phyloP scores from a whole-genome alignment of 2,797 vertebrate species.

The Falco biarmicus region DNA sequence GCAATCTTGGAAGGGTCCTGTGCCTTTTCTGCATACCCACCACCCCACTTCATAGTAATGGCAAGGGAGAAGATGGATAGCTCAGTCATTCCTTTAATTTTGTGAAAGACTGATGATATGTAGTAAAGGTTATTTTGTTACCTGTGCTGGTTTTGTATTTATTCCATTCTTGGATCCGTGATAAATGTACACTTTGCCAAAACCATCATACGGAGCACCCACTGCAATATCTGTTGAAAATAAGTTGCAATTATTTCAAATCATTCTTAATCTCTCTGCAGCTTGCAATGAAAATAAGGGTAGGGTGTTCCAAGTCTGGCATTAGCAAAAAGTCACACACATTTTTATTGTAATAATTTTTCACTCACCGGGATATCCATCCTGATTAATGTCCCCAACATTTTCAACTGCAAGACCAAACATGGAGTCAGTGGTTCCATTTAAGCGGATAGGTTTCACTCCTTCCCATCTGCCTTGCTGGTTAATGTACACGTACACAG shows the following conservation, averaged over 20 bases:
- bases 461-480: constrained; percentile 85
- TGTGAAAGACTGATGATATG: background rate
- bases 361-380: constrained; percentile 88
- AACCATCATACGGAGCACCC: constrained; percentile 91
- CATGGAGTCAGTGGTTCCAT: constrained; percentile 93
- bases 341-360: background rate
- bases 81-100: background rate
- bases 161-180: constrained; percentile 89
- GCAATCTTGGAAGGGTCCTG: background rate
- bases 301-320: background rate
- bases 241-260: constrained; percentile 18
- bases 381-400: constrained; percentile 92
- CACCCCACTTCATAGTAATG: background rate
- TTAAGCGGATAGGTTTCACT: constrained; percentile 84
- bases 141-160: constrained; percentile 89
- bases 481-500: constrained; percentile 94
- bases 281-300: background rate
- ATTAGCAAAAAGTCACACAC: background rate
- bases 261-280: constrained; percentile 9
- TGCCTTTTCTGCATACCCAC: background rate
- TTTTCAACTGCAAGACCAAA: constrained; percentile 95
- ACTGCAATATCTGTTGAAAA: constrained; percentile 89
- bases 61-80: background rate
- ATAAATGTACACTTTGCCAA: constrained; percentile 92
- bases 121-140: constrained; percentile 54